Conservation (phyloP, 2,888 invertebrate species). For the Leptura quadrifasciata region DNA sequence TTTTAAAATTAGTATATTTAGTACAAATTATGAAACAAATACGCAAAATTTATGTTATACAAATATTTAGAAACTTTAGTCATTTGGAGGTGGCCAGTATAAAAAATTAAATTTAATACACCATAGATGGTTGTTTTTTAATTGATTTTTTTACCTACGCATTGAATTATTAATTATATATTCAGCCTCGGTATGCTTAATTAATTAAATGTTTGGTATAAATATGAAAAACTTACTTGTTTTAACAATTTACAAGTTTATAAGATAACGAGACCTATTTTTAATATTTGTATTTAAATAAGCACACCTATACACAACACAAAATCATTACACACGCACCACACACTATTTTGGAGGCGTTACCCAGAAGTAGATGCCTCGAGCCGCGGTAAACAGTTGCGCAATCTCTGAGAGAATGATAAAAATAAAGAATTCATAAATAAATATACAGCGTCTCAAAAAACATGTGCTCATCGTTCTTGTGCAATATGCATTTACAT, state of each 20-base stretch:
- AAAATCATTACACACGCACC: not conserved
- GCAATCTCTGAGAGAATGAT: not conserved
- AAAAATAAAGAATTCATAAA: not conserved
- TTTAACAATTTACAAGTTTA: not conserved
- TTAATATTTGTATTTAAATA: conserved; percentile 1
- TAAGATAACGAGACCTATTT: conserved; percentile 5
- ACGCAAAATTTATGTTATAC: not conserved
- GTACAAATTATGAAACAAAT: not conserved
- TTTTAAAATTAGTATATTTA: not conserved
- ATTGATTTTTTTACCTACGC: conserved; percentile 10
- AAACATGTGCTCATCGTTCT: no score
- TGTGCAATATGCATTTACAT: no score
- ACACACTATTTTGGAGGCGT: conserved; percentile 26
- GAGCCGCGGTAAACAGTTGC: not conserved
- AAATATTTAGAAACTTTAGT: not conserved
- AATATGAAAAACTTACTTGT: conserved; percentile 12
- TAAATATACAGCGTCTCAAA: not conserved
- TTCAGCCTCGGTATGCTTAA: not conserved
- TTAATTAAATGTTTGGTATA: not conserved
- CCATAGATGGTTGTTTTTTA: not conserved
- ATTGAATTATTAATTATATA: conserved; percentile 10
- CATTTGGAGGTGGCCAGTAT: no score
- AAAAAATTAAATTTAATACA: conserved; percentile 7
- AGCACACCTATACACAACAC: not conserved
- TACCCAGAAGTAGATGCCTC: conserved; percentile 7